Conservation (phyloP, 2,113 vertebrate genomes). For the Melanerpes formicivorus region DNA sequence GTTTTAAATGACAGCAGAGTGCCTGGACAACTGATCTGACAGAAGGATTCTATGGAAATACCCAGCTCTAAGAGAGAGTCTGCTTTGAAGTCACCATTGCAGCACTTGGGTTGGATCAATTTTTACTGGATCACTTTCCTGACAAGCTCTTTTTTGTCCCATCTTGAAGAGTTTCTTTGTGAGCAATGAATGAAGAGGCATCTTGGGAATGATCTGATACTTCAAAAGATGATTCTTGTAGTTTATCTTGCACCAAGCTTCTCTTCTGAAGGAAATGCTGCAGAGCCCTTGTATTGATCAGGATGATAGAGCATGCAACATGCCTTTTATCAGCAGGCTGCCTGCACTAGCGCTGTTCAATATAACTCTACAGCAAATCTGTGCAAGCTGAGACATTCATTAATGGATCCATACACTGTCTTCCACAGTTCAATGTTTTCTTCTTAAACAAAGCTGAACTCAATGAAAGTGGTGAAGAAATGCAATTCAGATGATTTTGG, state of each 20-base stretch:
- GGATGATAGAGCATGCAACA: not conserved
- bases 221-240: constrained; percentile 45
- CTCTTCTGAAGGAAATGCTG: constrained; percentile 21
- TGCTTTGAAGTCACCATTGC: constrained; percentile 54
- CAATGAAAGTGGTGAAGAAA: not conserved
- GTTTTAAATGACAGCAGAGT: constrained; percentile 26
- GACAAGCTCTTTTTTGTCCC: constrained; percentile 55
- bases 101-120: constrained; percentile 16
- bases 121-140: constrained; percentile 54
- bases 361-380: not conserved
- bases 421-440: not conserved
- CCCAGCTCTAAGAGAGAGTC: not conserved
- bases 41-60: constrained; percentile 25
- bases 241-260: constrained; percentile 23
- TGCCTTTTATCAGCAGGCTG: not conserved
- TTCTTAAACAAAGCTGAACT: not conserved
- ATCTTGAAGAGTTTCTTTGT: constrained; percentile 61
- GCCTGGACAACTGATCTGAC: not conserved
- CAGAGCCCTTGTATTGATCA: constrained; percentile 10
- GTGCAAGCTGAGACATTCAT: not conserved
- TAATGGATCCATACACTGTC: not conserved
- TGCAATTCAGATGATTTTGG: not conserved
- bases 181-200: constrained; percentile 37
- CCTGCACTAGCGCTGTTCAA: not conserved
- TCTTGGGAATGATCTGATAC: constrained; percentile 43